Conservation (phyloP, 2,797 vertebrate genomes). For the Pristis pectinata region DNA sequence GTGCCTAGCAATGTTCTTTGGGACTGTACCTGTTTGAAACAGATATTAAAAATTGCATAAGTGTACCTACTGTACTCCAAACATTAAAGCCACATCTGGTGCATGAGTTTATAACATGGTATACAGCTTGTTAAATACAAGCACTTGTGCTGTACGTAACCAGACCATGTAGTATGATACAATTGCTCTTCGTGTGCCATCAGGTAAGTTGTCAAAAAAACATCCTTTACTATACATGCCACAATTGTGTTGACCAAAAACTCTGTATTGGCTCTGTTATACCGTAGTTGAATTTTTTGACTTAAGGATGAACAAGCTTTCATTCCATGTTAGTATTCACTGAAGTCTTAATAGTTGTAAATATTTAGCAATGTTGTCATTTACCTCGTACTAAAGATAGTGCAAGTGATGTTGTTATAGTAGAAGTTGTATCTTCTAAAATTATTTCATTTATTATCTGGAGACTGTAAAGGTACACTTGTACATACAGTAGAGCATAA, state of each 20-base stretch:
- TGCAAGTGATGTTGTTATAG: neutral
- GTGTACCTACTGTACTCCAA: neutral
- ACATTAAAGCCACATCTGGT: conserved; percentile 10
- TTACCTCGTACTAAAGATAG: neutral
- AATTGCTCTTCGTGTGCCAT: neutral
- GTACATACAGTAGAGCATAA: neutral
- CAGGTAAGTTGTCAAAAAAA: neutral
- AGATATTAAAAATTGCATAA: neutral
- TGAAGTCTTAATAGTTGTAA: neutral
- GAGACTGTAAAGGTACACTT: neutral
- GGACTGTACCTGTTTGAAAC: conserved; percentile 65
- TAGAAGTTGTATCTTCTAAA: neutral
- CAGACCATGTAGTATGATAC: neutral
- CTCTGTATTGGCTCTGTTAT: neutral
- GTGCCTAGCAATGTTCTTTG: conserved; percentile 49
- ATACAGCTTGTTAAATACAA: neutral
- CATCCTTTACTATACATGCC: neutral
- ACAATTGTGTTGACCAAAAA: neutral
- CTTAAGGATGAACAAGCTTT: neutral
- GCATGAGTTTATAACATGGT: neutral
- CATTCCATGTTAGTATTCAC: neutral
- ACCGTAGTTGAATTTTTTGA: neutral
- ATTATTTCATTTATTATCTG: neutral
- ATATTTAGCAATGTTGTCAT: neutral
- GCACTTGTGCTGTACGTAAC: neutral